Base-by-base conservation (phyloP, 2,113 vertebrate genomes). In the Isurus oxyrinchus region DNA sequence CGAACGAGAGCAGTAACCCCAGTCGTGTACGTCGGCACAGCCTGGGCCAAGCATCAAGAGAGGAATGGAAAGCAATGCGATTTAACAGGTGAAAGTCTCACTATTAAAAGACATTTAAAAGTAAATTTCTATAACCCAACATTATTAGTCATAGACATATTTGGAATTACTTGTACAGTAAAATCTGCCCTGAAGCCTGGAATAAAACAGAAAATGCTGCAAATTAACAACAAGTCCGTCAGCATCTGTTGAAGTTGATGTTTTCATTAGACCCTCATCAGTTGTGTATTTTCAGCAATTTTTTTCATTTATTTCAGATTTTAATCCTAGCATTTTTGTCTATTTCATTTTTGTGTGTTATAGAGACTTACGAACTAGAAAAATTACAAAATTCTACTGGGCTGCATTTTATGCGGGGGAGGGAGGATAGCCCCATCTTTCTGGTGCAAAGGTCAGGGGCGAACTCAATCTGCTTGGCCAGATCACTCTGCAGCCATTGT, bases 11-110 rank as follows among this genome's bases (percentile, higher is more conserved):
- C 94, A 98, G 96, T 14, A 98, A 98, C 7, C 97, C 98, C 0
- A 96, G 97, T 67, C 98, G 98, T 0, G 97, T 98, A 96, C 97
- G 98, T 90, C 98, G 98, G 96, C 98, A 98, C 96, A 99, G 98
- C 96, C 97, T 98, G 96, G 98, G 97, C 96, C 98, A 99, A 86
- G 96, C 98, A 0, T 97, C 98, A 69, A 98, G 98, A 94, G 98
- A 99, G 86, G 98, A 99, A 96, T 98, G 97, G 96, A 98, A 98
- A 96, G 98, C 98, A 57, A 97, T 98, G 98, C 98, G 98, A 96
- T 99, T 99, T 98, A 99, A 98, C 98, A 99, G 99, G 99, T 99
- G 66, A 96, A 72, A 49, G 8, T 53, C 44, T 76, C 66, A 53
- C 2, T 19, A 19, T n/a, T 6, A 27, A 95, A 91, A 59, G 23